Evolutionary conservation across 1,140 invertebrate genomes (phyloP).

Genomic region (Trichoplusia ni): DNA sequence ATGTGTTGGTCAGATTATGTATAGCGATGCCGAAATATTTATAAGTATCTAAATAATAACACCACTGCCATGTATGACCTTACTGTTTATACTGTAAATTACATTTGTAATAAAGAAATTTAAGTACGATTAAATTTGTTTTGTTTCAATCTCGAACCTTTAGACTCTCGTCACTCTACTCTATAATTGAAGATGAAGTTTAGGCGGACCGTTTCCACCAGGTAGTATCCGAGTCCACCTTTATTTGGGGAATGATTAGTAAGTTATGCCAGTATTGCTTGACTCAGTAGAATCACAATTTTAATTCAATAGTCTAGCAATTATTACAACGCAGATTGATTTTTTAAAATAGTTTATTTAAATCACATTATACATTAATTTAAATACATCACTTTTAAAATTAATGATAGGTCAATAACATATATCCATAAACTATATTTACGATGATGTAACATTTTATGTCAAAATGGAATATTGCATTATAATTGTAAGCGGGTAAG

Average conservation of each 20-base stretch:
- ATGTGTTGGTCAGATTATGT: conserved; percentile 56
- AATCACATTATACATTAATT: conserved; percentile 35
- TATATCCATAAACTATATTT: conserved; percentile 35
- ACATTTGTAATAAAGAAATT: conserved; percentile 76
- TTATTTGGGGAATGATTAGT: too few species aligned
- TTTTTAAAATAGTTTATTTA: conserved; percentile 45
- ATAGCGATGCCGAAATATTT: conserved; percentile 64
- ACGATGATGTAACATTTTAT: conserved; percentile 10
- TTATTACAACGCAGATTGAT: conserved; percentile 15
- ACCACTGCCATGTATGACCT: conserved; percentile 81
- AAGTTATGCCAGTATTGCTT: too few species aligned
- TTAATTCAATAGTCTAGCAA: not conserved
- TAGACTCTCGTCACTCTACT: too few species aligned
- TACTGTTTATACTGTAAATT: conserved; percentile 80
- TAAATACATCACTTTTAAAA: conserved; percentile 25
- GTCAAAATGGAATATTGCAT: conserved; percentile 20
- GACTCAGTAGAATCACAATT: too few species aligned
- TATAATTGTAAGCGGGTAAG: conserved; percentile 7
- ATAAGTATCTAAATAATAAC: conserved; percentile 69
- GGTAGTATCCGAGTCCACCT: too few species aligned
- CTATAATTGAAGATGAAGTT: too few species aligned
- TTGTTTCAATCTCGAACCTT: too few species aligned
- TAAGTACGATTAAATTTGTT: conserved; percentile 45
- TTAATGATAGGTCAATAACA: conserved; percentile 25
- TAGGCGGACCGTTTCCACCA: too few species aligned